Conservation (phyloP, 2,888 invertebrate genomes). For the Heliothis peltigera region DNA sequence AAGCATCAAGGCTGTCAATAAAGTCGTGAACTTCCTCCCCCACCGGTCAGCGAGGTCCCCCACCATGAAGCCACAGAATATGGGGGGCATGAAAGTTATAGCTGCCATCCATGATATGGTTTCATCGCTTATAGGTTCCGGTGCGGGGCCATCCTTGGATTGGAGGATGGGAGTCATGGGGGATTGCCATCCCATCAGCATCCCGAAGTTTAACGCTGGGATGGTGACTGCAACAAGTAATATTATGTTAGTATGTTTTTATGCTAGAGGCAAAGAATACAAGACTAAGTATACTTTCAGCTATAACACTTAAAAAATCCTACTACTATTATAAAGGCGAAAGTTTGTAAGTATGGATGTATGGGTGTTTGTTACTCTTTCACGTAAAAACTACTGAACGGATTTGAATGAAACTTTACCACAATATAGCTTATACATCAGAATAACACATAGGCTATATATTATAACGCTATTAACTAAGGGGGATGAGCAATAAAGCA, state of each 20-base stretch:
- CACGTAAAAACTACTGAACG: too few species aligned
- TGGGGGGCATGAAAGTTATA: slow-evolving; percentile 88
- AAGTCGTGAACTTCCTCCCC: slow-evolving; percentile 88
- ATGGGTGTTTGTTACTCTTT: too few species aligned
- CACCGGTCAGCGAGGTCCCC: slow-evolving; percentile 88
- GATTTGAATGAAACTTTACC: too few species aligned
- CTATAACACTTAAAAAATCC: too few species aligned
- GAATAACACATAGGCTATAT: too few species aligned
- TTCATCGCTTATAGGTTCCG: slow-evolving; percentile 84
- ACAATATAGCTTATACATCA: too few species aligned
- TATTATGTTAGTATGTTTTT: not conserved
- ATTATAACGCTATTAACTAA: too few species aligned
- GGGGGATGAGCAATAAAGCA: too few species aligned
- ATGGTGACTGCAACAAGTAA: slow-evolving; percentile 84
- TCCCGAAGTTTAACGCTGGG: slow-evolving; percentile 89
- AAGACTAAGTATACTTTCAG: too few species aligned
- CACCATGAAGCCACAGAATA: slow-evolving; percentile 88
- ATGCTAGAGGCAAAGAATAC: too few species aligned
- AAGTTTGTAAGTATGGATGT: too few species aligned
- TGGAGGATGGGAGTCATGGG: slow-evolving; percentile 89
- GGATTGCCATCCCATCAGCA: slow-evolving; percentile 90
- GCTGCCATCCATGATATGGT: slow-evolving; percentile 90
- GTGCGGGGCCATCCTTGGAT: slow-evolving; percentile 83
- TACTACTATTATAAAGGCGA: too few species aligned
- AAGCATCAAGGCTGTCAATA: slow-evolving; percentile 89